A percentile compares a stretch with the other conserved stretches of the same genome.
phyloP scores from a whole-genome alignment of 2,797 vertebrate genomes.

The Epinephelus awoara region DNA sequence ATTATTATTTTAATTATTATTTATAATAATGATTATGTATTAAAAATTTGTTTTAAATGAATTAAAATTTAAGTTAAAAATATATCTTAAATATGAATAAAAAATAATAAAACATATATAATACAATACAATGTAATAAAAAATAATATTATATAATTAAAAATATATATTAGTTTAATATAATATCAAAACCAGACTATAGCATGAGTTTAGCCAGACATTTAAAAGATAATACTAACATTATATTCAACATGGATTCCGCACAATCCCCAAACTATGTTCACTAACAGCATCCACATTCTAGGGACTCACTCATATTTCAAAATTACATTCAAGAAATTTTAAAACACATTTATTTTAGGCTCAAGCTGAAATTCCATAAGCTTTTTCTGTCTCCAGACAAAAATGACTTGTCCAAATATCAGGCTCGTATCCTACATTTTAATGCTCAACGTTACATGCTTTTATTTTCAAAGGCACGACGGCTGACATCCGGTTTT shows the following conservation, averaged over 20 bases:
- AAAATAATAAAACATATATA: no score
- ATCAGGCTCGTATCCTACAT: accelerated
- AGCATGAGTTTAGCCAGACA: not conserved
- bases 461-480: slow-evolving; percentile 54
- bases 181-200: not conserved
- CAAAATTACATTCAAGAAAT: not conserved
- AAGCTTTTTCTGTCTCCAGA: not conserved
- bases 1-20: no score
- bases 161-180: not conserved
- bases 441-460: not conserved
- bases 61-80: no score
- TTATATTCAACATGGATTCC: not conserved
- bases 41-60: no score
- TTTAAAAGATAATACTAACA: not conserved
- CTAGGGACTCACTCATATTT: not conserved
- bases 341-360: not conserved
- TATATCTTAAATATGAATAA: no score
- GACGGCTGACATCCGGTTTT: not conserved
- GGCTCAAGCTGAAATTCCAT: not conserved
- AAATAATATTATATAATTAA: no score
- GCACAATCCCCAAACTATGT: not conserved
- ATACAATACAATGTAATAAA: no score
- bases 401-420: not conserved
- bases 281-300: not conserved
- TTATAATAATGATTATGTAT: no score